phyloP scores from a whole-genome alignment of 2,888 invertebrate species.

The Loripinus fragilis region DNA sequence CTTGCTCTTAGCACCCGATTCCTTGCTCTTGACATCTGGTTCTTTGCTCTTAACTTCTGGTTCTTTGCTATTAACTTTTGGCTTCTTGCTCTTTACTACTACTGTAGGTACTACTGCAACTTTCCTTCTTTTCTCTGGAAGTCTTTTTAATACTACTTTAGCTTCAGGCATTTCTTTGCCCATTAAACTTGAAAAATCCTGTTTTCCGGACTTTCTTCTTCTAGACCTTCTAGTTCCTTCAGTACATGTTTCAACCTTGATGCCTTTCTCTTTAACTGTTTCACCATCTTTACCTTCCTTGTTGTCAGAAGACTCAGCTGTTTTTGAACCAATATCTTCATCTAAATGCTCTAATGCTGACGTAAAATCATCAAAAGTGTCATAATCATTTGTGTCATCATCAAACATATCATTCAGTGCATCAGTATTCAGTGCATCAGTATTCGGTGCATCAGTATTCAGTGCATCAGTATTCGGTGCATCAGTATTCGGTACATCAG shows the following conservation, averaged over 20 bases:
- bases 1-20: too few species aligned
- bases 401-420: background rate
- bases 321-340: background rate
- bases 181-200: background rate
- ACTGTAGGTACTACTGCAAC: background rate
- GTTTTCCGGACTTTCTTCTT: background rate
- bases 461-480: too few species aligned
- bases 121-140: background rate
- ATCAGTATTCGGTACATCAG: too few species aligned
- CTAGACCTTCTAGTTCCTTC: background rate
- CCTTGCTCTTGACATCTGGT: too few species aligned
- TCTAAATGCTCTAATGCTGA: background rate
- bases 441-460: too few species aligned
- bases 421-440: too few species aligned
- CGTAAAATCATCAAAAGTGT: background rate
- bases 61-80: too few species aligned
- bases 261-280: background rate
- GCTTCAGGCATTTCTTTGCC: background rate
- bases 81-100: background rate
- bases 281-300: background rate
- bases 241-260: background rate
- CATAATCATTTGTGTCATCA: conserved; percentile 6
- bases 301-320: background rate
- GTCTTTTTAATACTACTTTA: background rate
- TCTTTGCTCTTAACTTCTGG: too few species aligned